Base-by-base conservation (phyloP, 2,113 vertebrate species). In the Chaetodon trifascialis region DNA sequence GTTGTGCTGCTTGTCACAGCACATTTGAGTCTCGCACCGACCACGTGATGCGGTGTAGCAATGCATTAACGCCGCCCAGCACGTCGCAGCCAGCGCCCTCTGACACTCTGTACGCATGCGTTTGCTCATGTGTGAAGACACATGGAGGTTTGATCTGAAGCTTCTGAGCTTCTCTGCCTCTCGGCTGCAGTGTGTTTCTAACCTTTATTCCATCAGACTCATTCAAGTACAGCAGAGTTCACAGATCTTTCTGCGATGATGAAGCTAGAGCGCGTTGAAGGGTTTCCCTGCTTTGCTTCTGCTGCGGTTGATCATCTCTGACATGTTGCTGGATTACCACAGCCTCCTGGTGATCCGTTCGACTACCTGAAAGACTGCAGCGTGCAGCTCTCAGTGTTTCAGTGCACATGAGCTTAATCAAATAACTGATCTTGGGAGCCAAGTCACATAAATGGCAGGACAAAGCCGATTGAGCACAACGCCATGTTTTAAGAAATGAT, bases 161-260 rank as follows among this genome's bases (percentile, higher is more conserved):
- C 49, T 40, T 55, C 40, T 23, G 54, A 73, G 47, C 63, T 46
- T 52, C 54, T 44, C 42, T n/a, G 56, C 51, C n/a, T n/a, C n/a
- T n/a, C 70, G 73, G 40, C 58, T 49, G 68, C 82, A n/a, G n/a
- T n/a, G n/a, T n/a, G n/a, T 73, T 68, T 79, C 65, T 64, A 67
- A 77, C 56, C 71, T 87, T 62, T 73, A 59, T 74, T 70, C 66
- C 42, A 67, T 73, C 79, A 74, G 60, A 75, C 72, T 47, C 14
- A 82, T 77, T 38, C 58, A 14, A 63, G 63, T 16, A 42, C 49
- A 60, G 23, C 11, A 25, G 60, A 76, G 73, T 52, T 70, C 47
- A 47, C 40, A 51, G 42, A n/a, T 59, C 52, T 36, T 34, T 7
- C 63, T 51, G 9, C 23, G 63, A 77, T 51, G 54, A 69, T 4